These are phyloP conservation scores for Chloropsis hardwickii DNA, from an alignment of 2,113 vertebrate species.

Conservation along the genomic window DNA sequence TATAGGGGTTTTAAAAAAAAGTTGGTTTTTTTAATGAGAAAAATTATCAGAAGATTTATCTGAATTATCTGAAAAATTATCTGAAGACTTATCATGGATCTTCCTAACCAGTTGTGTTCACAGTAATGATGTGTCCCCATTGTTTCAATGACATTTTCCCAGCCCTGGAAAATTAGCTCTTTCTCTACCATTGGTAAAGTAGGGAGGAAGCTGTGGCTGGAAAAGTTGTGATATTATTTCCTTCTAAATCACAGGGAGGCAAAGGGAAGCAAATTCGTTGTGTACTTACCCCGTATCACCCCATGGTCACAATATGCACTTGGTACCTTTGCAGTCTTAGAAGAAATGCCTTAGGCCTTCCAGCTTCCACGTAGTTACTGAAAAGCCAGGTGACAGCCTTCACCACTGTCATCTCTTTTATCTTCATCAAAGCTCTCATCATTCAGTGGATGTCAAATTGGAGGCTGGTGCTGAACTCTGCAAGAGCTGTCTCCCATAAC, in stretches of 20 bases:
- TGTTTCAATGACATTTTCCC: background rate
- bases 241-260: background rate
- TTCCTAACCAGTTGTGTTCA: background rate
- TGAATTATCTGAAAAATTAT: background rate
- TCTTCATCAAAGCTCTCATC: background rate
- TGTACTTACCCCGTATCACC: background rate
- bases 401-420: background rate
- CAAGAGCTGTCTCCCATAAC: background rate
- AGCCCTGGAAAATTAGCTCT: background rate
- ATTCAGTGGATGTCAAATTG: background rate
- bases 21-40: background rate
- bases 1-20: background rate
- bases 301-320: background rate
- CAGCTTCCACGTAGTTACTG: background rate
- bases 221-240: background rate
- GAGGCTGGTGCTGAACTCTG: background rate
- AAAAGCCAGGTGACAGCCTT: background rate
- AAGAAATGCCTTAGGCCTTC: background rate
- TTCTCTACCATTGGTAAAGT: background rate
- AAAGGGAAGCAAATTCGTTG: background rate
- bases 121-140: background rate
- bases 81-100: background rate
- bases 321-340: background rate
- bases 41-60: background rate
- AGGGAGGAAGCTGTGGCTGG: background rate